Percentiles rank a stretch among this genome's conserved stretches.
These are phyloP conservation scores for Poecilia gillii DNA, from an alignment of 2,797 vertebrate species.

Conservation along the genomic window DNA sequence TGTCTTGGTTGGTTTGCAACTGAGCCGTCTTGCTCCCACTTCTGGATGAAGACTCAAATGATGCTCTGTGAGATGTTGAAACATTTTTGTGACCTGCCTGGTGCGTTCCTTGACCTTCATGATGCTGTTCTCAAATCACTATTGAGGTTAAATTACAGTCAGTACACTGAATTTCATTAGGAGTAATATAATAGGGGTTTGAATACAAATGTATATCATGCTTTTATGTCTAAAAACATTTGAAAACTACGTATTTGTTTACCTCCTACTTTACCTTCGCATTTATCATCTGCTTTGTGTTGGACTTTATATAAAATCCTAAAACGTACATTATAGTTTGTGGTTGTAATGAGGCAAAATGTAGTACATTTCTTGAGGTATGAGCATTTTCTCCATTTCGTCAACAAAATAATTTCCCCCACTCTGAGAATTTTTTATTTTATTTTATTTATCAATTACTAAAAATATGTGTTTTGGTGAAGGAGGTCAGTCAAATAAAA, in stretches of 20 bases:
- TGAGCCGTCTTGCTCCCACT: not conserved
- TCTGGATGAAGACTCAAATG: not conserved
- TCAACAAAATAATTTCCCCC: not conserved
- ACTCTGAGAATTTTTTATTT: too few relatives aligned
- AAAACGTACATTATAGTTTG: not conserved
- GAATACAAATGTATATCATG: not conserved
- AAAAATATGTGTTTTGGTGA: constrained; percentile 26
- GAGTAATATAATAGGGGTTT: not conserved
- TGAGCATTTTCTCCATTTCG: not conserved
- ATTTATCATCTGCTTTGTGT: not conserved
- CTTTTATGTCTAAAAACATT: not conserved
- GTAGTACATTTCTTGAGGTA: not conserved
- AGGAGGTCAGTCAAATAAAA: constrained; percentile 39
- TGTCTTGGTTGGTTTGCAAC: not conserved
- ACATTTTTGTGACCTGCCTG: not conserved
- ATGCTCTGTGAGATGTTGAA: not conserved
- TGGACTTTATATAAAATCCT: not conserved
- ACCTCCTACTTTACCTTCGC: not conserved
- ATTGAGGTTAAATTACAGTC: not conserved
- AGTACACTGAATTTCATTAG: not conserved
- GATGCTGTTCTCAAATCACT: not conserved
- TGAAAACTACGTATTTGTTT: not conserved
- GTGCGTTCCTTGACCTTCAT: not conserved
- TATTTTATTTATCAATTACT: not conserved
- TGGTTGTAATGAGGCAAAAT: not conserved